These are phyloP conservation scores for Acrossocheilus fasciatus DNA, from an alignment of 2,797 vertebrate species.

Conservation along the genomic window DNA sequence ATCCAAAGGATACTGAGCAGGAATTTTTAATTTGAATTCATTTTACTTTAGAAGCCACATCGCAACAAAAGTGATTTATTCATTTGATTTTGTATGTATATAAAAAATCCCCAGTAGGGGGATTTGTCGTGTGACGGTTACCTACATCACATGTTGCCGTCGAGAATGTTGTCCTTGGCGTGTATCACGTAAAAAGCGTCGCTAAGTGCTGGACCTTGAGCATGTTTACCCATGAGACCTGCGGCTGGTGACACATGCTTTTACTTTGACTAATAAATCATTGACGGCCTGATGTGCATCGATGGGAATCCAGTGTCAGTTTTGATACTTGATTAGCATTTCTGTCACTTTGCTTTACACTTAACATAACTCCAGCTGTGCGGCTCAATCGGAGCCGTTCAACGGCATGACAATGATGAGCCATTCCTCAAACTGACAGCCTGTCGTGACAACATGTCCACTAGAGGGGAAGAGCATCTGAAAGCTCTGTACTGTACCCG, in stretches of 20 bases:
- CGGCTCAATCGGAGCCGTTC: conserved; percentile 72
- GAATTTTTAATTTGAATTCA: neutral
- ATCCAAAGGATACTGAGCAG: neutral
- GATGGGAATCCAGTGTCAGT: conserved; percentile 74
- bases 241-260: conserved; percentile 67
- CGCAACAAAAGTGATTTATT: no score
- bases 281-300: conserved; percentile 69
- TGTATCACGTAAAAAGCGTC: neutral
- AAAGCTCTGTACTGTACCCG: conserved; percentile 57
- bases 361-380: conserved; percentile 81
- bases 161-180: conserved; percentile 58
- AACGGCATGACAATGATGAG: conserved; percentile 71
- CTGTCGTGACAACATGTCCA: conserved; percentile 62
- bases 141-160: conserved; percentile 31
- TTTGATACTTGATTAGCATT: conserved; percentile 76
- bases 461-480: conserved; percentile 61
- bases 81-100: neutral
- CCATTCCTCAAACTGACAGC: conserved; percentile 74
- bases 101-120: neutral
- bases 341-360: conserved; percentile 78
- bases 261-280: conserved; percentile 77
- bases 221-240: conserved; percentile 73
- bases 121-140: conserved; percentile 60
- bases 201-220: conserved; percentile 71
- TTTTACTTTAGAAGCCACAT: neutral